Percentiles rank a stretch among this genome's conserved stretches.
Conservation (phyloP, 2,113 vertebrate species). For the Porphyrio hochstetteri region DNA sequence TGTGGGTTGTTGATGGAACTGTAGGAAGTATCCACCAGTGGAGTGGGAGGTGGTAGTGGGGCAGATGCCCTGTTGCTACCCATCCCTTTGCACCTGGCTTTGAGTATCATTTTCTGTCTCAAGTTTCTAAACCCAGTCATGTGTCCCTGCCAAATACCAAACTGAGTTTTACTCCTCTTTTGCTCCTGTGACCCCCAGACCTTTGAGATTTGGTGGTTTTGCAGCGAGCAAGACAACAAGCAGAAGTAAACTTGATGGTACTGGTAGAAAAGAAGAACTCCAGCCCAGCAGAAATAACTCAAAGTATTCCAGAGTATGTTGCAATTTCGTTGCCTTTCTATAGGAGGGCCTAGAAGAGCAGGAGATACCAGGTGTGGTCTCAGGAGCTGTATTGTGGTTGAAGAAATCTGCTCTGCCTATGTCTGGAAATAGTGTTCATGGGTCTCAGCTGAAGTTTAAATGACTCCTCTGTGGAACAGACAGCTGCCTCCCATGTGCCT, state of each 20-base stretch:
- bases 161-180: not conserved
- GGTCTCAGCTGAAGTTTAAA: not conserved
- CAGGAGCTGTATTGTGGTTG: not conserved
- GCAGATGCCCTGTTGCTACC: not conserved
- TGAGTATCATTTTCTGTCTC: not conserved
- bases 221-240: not conserved
- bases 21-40: not conserved
- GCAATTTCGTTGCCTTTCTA: not conserved
- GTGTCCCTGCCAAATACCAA: not conserved
- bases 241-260: not conserved
- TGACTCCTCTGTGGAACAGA: not conserved
- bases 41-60: not conserved
- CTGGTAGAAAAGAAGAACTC: not conserved
- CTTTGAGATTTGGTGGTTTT: not conserved
- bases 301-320: not conserved
- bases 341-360: not conserved
- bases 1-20: not conserved
- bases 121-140: not conserved
- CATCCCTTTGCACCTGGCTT: not conserved
- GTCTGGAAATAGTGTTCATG: not conserved
- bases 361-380: not conserved
- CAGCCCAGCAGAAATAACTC: not conserved
- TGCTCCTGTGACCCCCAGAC: not conserved
- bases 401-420: not conserved
- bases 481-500: not conserved